Conservation (phyloP, 2,113 vertebrate genomes). For the Cochlearius cochlearius region DNA sequence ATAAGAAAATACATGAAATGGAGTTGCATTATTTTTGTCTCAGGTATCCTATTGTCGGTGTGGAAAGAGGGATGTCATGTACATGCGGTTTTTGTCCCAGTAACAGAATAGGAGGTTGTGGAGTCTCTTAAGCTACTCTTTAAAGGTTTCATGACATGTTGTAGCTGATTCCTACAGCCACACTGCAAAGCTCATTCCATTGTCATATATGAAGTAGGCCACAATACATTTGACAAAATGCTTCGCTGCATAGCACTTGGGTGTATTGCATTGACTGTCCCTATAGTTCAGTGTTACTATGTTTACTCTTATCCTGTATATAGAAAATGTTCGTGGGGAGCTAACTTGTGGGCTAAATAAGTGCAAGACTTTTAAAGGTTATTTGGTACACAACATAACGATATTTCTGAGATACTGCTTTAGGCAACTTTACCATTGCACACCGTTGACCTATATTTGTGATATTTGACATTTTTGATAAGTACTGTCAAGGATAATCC, state of each 20-base stretch:
- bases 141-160: not conserved
- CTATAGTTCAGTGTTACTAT: not conserved
- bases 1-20: not conserved
- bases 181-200: not conserved
- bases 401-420: not conserved
- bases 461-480: slow-evolving; percentile 4
- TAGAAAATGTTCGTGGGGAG: not conserved
- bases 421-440: not conserved
- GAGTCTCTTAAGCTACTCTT: not conserved
- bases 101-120: not conserved
- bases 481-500: not conserved
- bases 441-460: not conserved
- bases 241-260: not conserved
- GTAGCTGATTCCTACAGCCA: slow-evolving; percentile 5
- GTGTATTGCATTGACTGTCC: not conserved
- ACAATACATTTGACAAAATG: not conserved
- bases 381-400: not conserved
- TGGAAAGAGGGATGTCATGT: not conserved
- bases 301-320: not conserved
- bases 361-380: not conserved
- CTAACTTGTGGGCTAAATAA: not conserved
- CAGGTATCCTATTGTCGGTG: not conserved
- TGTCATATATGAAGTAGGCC: not conserved
- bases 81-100: not conserved
- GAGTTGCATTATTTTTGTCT: not conserved